Evolutionary conservation across 2,888 invertebrate genomes (phyloP), one percentile per base, ranked within the genome.

Genomic region (Cephus pygmeus): DNA sequence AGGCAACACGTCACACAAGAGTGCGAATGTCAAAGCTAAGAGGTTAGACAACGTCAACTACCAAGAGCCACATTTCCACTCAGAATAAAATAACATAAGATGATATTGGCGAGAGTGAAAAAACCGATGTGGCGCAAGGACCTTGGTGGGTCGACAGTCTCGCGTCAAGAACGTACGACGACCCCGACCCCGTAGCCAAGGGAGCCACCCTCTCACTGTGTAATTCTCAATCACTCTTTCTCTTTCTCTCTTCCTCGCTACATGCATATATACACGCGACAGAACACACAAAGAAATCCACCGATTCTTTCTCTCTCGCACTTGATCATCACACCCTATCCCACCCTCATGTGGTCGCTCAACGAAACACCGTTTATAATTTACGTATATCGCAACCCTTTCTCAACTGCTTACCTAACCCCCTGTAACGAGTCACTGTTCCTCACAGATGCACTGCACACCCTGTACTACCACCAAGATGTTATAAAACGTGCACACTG

Each of bases 141-240:
- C 89, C 89, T 90, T 89, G 89, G 85, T 88, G 87, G 90, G 88
- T 90, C 90, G 88, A 88, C 87, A 88, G 88, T 88, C 88, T 86
- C 87, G 85, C 87, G 83, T 87, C 87, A 88, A 88, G 88, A 90
- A 90, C 90, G 90, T 90, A 85, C 90, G 89, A 90, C 90, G 91
- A 91, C 90, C 90, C 89, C 89, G 85, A 84, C 84, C 82, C 82
- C 87, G 81, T 82, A 56, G 71, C 75, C 78, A 79, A 80, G 79
- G 79, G 79, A 76, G 75, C 82, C 83, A 82, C 81, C 81, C 81
- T 81, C 81, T 77, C 77, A 77, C 79, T 56, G 23, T 56, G 2
- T 56, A 23, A 56, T 56, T 56, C 23, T 56, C 23, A 23, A 56
- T 56, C 73, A 12, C 68, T 68, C 34, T 76, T n/a, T 78, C 75